Conservation (phyloP, 1,140 invertebrate genomes). For the Trichonephila inaurata region DNA sequence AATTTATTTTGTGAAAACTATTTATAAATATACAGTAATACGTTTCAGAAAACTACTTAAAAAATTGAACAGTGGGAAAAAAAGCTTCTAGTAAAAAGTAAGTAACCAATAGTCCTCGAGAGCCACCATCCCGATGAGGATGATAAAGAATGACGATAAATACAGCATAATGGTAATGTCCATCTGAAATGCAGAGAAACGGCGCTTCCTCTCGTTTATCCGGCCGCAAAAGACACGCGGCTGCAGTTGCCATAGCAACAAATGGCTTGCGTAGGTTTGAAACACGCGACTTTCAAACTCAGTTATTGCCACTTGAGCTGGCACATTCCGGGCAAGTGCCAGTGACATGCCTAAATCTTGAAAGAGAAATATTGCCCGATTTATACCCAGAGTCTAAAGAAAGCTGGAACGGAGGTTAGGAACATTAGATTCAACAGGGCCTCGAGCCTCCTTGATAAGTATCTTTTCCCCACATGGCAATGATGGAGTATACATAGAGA, state of each 20-base stretch:
- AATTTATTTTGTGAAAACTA: too few relatives aligned
- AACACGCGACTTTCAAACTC: conserved; percentile 74
- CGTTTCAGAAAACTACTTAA: neutral
- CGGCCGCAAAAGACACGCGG: conserved; percentile 65
- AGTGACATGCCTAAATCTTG: conserved; percentile 71
- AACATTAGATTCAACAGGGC: conserved; percentile 63
- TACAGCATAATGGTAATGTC: conserved; percentile 61
- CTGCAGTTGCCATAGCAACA: conserved; percentile 73
- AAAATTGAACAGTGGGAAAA: conserved; percentile 5
- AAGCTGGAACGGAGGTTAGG: conserved; percentile 39
- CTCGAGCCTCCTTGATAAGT: conserved; percentile 42
- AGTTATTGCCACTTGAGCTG: conserved; percentile 73
- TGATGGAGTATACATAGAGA: conserved; percentile 42
- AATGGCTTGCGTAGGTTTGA: conserved; percentile 71
- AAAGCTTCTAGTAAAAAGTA: neutral
- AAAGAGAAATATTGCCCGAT: conserved; percentile 72
- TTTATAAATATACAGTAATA: neutral
- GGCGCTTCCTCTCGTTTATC: conserved; percentile 39
- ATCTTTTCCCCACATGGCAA: conserved; percentile 44
- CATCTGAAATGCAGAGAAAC: conserved; percentile 67
- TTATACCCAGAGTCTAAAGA: conserved; percentile 56
- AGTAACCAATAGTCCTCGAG: conserved; percentile 7
- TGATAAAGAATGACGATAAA: conserved; percentile 67
- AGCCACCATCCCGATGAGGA: conserved; percentile 49
- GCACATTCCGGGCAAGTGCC: conserved; percentile 65